Conservation (phyloP, 2,113 vertebrate species). For the Corydoras maculifer region DNA sequence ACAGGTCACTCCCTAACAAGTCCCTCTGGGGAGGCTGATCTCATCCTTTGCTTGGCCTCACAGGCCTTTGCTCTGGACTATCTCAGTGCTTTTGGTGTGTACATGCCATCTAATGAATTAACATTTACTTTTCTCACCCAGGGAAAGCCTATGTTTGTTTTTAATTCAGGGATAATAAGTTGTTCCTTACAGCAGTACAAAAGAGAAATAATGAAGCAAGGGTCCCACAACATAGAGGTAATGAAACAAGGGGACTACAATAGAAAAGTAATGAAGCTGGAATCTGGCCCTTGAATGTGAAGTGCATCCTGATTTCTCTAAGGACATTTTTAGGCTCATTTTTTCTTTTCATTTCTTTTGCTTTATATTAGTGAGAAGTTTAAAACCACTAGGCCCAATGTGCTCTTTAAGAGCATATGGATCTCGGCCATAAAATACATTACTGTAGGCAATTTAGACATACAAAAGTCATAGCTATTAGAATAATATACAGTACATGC, state of each 20-base stretch:
- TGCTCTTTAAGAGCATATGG: no score
- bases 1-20: conserved; percentile 14
- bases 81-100: conserved; percentile 1
- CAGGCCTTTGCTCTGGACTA: conserved; percentile 1
- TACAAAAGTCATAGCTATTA: no score
- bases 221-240: not conserved
- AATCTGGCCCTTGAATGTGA: no score
- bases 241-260: not conserved
- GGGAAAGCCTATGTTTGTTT: conserved; percentile 22
- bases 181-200: conserved; percentile 7
- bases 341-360: no score
- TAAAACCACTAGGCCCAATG: no score
- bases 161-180: conserved; percentile 33
- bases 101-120: conserved; percentile 18
- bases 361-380: no score
- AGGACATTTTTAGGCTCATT: no score
- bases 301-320: no score
- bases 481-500: no score
- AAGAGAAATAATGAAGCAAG: conserved; percentile 24
- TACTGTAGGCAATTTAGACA: no score
- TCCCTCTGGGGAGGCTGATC: conserved; percentile 18
- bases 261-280: no score
- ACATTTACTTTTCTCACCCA: conserved; percentile 14
- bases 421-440: no score
- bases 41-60: conserved; percentile 17